Evolutionary conservation across 2,888 invertebrate genomes (phyloP).

Genomic region (Lycocerus yunnanus): DNA sequence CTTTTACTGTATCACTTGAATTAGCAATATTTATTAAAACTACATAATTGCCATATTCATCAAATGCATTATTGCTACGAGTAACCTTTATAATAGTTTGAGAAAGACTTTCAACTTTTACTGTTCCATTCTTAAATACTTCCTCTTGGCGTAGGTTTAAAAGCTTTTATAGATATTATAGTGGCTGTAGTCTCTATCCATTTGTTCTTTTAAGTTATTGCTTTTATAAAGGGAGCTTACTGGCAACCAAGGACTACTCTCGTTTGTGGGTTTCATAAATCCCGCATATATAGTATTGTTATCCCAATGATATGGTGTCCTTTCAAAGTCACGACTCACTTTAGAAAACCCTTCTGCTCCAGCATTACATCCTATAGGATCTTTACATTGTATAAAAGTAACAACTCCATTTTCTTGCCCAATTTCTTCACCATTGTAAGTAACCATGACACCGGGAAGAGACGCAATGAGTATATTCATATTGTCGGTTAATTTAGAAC

Average conservation of each 20-base stretch:
- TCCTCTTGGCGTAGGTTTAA: slow-evolving; percentile 59
- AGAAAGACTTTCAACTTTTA: slow-evolving; percentile 57
- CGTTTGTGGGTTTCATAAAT: no score
- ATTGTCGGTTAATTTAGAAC: slow-evolving; percentile 70
- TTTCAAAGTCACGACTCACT: slow-evolving; percentile 71
- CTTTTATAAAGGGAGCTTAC: slow-evolving; percentile 64
- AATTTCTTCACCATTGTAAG: slow-evolving; percentile 87
- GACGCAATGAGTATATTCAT: slow-evolving; percentile 82
- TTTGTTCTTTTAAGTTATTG: slow-evolving; percentile 64
- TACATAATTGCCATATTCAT: slow-evolving; percentile 13
- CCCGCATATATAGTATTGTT: no score
- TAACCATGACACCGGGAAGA: slow-evolving; percentile 84
- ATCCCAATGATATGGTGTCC: slow-evolving; percentile 88
- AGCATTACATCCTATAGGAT: slow-evolving; percentile 62
- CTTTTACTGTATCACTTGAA: neutral
- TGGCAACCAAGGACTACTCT: slow-evolving; percentile 79
- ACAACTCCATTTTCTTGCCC: slow-evolving; percentile 68
- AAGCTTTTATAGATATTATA: slow-evolving; percentile 65
- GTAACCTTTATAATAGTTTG: slow-evolving; percentile 29
- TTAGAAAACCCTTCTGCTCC: slow-evolving; percentile 63
- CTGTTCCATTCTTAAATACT: slow-evolving; percentile 58
- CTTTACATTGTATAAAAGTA: slow-evolving; percentile 57
- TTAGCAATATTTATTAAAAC: slow-evolving; percentile 54
- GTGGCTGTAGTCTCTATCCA: no score
- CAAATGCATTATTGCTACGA: slow-evolving; percentile 23